These are phyloP conservation scores for Rousettus leschenaultii DNA, from an alignment of 2,113 vertebrate genomes.

Conservation along the genomic window DNA sequence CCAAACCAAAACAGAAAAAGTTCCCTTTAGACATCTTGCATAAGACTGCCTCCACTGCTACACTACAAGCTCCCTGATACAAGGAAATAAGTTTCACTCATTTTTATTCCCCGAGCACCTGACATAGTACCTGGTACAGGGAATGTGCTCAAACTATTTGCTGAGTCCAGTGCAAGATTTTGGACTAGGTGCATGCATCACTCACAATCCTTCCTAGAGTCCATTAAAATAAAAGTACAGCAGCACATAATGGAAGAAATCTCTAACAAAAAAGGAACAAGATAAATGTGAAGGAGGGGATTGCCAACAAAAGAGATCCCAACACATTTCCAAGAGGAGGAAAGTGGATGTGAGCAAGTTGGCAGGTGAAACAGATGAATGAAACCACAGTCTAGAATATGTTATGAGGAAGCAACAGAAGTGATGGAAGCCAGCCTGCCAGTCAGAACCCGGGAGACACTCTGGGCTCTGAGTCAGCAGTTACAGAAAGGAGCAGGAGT, in stretches of 20 bases:
- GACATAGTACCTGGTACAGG: neutral
- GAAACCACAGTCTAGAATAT: constrained; percentile 4
- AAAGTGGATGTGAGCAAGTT: neutral
- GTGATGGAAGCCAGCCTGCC: neutral
- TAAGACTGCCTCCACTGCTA: neutral
- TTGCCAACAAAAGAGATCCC: neutral
- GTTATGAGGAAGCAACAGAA: constrained; percentile 6
- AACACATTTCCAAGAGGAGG: constrained; percentile 4
- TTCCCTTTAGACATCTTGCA: neutral
- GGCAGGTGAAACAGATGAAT: constrained; percentile 32
- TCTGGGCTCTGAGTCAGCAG: constrained; percentile 56
- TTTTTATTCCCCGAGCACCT: neutral
- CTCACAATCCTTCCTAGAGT: neutral
- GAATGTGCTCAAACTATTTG: neutral
- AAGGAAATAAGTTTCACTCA: neutral
- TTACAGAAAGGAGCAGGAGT: constrained; percentile 8
- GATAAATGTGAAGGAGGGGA: neutral
- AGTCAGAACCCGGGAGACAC: constrained; percentile 34
- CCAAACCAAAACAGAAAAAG: neutral
- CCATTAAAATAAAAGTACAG: constrained; percentile 26
- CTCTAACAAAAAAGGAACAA: constrained; percentile 26
- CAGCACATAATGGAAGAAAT: neutral
- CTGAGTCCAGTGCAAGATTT: neutral
- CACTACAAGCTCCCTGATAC: neutral
- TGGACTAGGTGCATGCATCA: neutral